phyloP scores from a whole-genome alignment of 2,113 vertebrate genomes.

The Chunga burmeisteri region DNA sequence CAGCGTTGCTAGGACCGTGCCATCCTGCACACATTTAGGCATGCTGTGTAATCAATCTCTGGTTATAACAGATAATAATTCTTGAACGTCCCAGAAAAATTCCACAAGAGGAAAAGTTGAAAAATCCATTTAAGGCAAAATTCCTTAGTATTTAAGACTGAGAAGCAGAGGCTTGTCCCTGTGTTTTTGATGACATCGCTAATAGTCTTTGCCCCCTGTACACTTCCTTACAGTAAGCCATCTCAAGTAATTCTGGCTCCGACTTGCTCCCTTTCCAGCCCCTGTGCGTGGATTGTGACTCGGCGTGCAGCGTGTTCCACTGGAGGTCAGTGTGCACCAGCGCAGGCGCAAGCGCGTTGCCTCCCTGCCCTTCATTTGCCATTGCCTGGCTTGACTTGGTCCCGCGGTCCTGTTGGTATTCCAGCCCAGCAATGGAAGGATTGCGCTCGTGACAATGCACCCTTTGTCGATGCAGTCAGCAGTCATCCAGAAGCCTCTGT shows the following conservation, averaged over 20 bases:
- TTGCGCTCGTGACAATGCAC: neutral
- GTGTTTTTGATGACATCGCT: neutral
- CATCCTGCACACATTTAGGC: neutral
- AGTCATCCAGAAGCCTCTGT: neutral
- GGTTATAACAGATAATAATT: neutral
- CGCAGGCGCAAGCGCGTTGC: fast-evolving
- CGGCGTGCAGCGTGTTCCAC: neutral
- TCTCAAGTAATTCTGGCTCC: fast-evolving
- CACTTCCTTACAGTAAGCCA: fast-evolving
- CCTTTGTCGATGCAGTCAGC: neutral
- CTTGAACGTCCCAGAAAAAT: neutral
- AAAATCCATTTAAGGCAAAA: neutral
- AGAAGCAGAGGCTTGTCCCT: neutral
- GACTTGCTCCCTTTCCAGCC: neutral
- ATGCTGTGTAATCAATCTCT: neutral
- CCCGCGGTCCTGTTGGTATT: neutral
- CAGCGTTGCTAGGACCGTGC: neutral
- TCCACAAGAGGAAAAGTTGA: neutral
- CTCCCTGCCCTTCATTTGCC: neutral
- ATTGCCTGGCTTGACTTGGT: neutral
- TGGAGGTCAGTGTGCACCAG: neutral
- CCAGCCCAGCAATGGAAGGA: neutral
- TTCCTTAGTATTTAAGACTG: neutral
- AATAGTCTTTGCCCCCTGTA: neutral
- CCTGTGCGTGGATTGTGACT: neutral